Evolutionary conservation across 2,888 invertebrate species (phyloP), one percentile per base, ranked within the genome.

Genomic region (Apamea sordens): DNA sequence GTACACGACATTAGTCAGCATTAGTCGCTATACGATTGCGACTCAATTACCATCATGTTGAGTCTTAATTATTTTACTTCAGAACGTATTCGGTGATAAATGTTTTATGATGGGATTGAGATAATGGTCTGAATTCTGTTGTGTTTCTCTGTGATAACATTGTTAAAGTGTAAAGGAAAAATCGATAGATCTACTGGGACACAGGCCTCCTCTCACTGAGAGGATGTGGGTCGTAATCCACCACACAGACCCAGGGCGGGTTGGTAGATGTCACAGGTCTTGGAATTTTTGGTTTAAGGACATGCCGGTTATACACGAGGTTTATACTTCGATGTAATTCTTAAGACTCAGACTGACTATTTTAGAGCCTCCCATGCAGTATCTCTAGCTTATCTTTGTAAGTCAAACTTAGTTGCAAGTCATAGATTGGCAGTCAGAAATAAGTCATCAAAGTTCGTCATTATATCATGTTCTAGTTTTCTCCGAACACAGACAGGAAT

Each of bases 1-100:
- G 74, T 69, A 86, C 86, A 89, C 78, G 83, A 86, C 85, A 89
- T 90, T 89, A 90, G 74, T 91, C 90, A 91, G 91, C 91, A 85
- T 88, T 87, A 89, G 80, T 84, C 68, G 64, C 18, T 72, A 82
- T 83, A 84, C 87, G 80, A 77, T 79, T 83, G 69, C 74, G 76
- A 65, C 77, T 70, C 69, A 80, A 89, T 89, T 87, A 87, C 82
- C 79, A 78, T 75, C 72, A 75, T 83, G 80, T 79, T 83, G 78
- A 82, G 50, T 78, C 77, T 86, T 86, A 83, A 86, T 89, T 88
- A 88, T 83, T 88, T 89, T 79, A 83, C 75, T 76, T 84, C 71
- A 72, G 76, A 77, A 76, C 59, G 76, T 68, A 83, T 84, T 75
- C 70, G 13, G 74, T 81, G 61, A 85, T 85, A 78, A 80, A 84